Evolutionary conservation across 2,113 vertebrate species (phyloP).

Genomic region (Anolis sagrei): DNA sequence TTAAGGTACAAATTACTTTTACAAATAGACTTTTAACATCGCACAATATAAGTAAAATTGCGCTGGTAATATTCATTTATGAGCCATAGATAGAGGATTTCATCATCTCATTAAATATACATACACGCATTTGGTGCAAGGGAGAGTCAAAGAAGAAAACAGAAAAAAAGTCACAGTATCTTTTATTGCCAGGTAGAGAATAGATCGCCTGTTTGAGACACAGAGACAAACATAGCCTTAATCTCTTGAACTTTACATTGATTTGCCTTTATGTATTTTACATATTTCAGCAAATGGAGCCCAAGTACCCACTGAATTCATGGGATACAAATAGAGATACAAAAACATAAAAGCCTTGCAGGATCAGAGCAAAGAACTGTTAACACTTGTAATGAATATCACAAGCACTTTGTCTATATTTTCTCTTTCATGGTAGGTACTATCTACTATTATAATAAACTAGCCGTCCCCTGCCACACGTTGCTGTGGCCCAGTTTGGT

Average conservation of each 20-base stretch:
- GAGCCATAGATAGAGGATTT: neutral
- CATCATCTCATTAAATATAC: conserved; percentile 28
- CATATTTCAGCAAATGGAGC: neutral
- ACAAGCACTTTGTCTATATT: neutral
- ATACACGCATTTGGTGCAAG: conserved; percentile 8
- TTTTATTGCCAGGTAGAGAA: neutral
- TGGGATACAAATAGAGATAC: neutral
- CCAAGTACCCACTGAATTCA: neutral
- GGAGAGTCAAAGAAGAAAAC: neutral
- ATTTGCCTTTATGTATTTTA: neutral
- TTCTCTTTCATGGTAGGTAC: no score
- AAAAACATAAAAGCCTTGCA: neutral
- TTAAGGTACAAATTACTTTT: conserved; percentile 45
- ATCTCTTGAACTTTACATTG: neutral
- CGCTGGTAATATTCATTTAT: conserved; percentile 15
- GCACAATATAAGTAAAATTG: conserved; percentile 33
- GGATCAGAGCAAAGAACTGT: neutral
- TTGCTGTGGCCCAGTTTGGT: no score
- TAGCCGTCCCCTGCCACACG: no score
- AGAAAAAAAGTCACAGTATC: neutral
- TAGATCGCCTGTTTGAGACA: no score
- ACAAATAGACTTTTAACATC: conserved; percentile 26
- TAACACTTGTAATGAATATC: neutral
- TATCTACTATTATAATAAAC: no score
- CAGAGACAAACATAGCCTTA: neutral